Percentiles rank a stretch among this genome's conserved stretches.
phyloP scores from a whole-genome alignment of 2,113 vertebrate genomes.

The Lathamus discolor region DNA sequence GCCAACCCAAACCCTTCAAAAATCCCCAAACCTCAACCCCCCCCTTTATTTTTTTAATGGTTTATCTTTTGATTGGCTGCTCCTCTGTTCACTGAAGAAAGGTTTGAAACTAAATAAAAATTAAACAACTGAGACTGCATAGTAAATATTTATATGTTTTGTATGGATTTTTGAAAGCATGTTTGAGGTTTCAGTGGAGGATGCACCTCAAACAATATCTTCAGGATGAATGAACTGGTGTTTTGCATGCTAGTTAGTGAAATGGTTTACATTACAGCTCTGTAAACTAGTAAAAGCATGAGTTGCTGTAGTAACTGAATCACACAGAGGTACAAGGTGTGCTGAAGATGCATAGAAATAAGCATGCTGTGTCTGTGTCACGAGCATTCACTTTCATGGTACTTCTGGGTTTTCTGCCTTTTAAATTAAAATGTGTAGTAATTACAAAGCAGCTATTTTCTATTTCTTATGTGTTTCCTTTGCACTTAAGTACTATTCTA shows the following conservation, averaged over 20 bases:
- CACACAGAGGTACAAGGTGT: neutral
- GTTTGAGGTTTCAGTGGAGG: neutral
- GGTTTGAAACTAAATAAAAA: neutral
- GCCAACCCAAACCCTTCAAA: neutral
- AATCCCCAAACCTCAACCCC: neutral
- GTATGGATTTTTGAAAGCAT: neutral
- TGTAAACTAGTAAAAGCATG: slow-evolving; percentile 26
- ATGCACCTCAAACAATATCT: neutral
- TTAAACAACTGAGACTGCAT: neutral
- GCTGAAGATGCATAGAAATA: neutral
- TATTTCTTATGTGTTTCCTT: neutral
- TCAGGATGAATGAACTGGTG: neutral
- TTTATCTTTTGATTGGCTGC: neutral
- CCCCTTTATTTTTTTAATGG: neutral
- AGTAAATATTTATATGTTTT: neutral
- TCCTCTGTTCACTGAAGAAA: neutral
- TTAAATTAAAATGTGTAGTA: neutral
- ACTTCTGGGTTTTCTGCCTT: neutral
- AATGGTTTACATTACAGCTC: neutral
- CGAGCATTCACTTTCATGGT: neutral
- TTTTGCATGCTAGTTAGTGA: slow-evolving; percentile 4
- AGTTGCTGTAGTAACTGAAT: slow-evolving; percentile 39
- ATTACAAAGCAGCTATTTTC: neutral
- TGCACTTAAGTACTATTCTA: neutral
- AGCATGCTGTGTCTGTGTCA: neutral